Base-by-base conservation (phyloP, 2,797 vertebrate genomes). In the Microhierax caerulescens region DNA sequence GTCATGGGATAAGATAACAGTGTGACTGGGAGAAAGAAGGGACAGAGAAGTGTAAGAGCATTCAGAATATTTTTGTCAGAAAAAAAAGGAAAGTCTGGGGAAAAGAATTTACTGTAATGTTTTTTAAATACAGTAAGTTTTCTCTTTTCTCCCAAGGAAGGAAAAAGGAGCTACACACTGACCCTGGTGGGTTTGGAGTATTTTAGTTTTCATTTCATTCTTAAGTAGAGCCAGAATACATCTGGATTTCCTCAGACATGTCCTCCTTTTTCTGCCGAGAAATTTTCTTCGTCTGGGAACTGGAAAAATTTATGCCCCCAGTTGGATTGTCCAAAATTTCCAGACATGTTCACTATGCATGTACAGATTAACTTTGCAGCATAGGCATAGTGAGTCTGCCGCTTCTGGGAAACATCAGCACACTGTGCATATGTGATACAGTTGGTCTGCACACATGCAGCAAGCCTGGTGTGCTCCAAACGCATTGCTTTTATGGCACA, bases 241-340 rank as follows among this genome's bases (percentile, higher is more conserved):
- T 96, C 93, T 96, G 95, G 88, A 82, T 94, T 95, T 87, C 59
- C 8, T 97, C 96, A 96, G 70, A 82, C 9, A 8, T 60, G 51
- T 95, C 90, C 95, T 96, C 95, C 95, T 77, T 93, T 93, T 93
- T 92, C 84, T 85, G 36, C 39, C 0, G 57, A 79, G 83, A 97
- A 95, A 73, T 79, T 75, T 95, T 79, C 53, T 80, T 43, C 92
- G 74, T 92, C 95, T 97, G 95, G 88, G 80, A 97, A 89, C 50
- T 48, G 50, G 27, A 90, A 70, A 94, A 84, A 50, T 84, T 69
- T 94, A 39, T 92, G 47, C 63, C 60, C 72, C 25, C 7, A 79
- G 22, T 6, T 69, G 20, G 57, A 51, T 65, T 79, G 85, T 84
- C 93, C 95, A 93, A 39, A 93, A 91, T 96, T 92, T 92, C 85